Percentiles rank a stretch among this genome's conserved stretches.
Evolutionary conservation across 2,888 invertebrate genomes (phyloP).

Genomic region (Xanthia icteritia): DNA sequence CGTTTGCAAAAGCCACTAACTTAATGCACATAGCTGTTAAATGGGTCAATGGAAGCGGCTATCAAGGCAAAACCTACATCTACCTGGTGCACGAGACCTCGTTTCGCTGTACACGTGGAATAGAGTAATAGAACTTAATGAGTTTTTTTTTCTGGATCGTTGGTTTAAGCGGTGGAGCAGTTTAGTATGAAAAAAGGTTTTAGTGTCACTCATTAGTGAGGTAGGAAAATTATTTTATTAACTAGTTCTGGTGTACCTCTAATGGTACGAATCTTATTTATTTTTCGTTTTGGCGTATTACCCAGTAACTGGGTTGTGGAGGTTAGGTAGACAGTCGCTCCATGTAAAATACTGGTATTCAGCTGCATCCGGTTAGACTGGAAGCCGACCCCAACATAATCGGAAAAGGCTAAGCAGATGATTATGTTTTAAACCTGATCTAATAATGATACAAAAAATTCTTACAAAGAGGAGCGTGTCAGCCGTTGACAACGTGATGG

Average conservation of each 20-base stretch:
- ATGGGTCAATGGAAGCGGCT: conserved; percentile 77
- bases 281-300: too few relatives aligned
- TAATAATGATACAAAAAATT: conserved; percentile 25
- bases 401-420: too few relatives aligned
- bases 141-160: conserved; percentile 37
- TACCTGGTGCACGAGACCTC: conserved; percentile 68
- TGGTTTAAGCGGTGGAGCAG: conserved; percentile 10
- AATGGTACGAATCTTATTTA: too few relatives aligned
- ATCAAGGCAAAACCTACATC: conserved; percentile 73
- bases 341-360: too few relatives aligned
- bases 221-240: not conserved
- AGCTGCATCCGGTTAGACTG: too few relatives aligned
- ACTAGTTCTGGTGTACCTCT: not conserved
- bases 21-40: conserved; percentile 63
- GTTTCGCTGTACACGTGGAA: conserved; percentile 49
- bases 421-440: not conserved
- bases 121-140: conserved; percentile 41
- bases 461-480: conserved; percentile 17
- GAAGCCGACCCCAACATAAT: too few relatives aligned
- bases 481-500: conserved; percentile 29
- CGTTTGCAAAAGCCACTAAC: conserved; percentile 53
- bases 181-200: conserved; percentile 20
- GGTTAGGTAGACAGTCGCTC: too few relatives aligned
- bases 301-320: too few relatives aligned
- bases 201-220: conserved; percentile 16